Evolutionary conservation across 2,797 vertebrate genomes (phyloP).

Genomic region (Dicrostonyx torquatus): DNA sequence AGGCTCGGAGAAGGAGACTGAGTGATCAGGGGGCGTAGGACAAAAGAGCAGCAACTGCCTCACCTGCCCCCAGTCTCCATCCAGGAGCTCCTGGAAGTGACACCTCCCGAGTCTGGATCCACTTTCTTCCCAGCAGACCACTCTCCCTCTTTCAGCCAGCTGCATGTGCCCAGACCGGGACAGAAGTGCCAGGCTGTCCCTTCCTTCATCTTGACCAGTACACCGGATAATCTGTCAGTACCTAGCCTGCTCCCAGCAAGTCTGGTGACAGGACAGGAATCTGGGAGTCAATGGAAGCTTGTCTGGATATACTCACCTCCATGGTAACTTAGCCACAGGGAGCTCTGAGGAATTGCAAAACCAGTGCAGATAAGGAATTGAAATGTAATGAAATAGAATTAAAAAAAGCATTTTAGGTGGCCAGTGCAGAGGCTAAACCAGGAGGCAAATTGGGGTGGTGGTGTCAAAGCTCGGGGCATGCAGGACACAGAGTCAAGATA

Average conservation of each 20-base stretch:
- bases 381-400: not conserved
- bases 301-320: not conserved
- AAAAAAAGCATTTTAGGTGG: not conserved
- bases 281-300: not conserved
- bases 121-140: not conserved
- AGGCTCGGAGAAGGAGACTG: not conserved
- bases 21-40: rapidly evolving
- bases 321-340: not conserved
- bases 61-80: not conserved
- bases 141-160: not conserved
- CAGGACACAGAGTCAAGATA: not conserved
- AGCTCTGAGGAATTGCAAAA: not conserved
- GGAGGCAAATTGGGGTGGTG: not conserved
- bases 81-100: not conserved
- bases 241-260: not conserved
- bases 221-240: not conserved
- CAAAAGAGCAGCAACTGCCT: not conserved
- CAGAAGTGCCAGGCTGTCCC: not conserved
- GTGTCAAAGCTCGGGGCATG: not conserved
- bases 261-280: not conserved
- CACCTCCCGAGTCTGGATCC: not conserved
- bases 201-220: not conserved
- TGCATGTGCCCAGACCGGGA: not conserved
- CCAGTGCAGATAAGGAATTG: not conserved
- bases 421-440: not conserved